Base-by-base conservation (phyloP, 2,888 invertebrate species). In the Proisotoma minuta region DNA sequence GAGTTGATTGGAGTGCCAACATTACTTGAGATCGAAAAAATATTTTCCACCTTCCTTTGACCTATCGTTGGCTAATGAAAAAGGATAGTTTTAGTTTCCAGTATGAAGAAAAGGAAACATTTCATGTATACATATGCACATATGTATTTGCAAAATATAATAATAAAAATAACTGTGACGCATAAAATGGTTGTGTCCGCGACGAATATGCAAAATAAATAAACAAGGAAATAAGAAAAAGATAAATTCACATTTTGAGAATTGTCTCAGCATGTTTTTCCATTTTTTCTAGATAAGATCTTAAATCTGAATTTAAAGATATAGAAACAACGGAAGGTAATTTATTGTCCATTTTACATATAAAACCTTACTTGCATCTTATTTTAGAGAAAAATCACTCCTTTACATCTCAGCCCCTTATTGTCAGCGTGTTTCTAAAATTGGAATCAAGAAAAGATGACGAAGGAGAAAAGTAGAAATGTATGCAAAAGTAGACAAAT, bases 331-430 rank as follows among this genome's bases (percentile, higher is more conserved):
- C 18, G 22, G 23, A 49, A 49, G 23, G 49, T 49, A 49, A 49
- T 49, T 49, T 49, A 49, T 49, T 49, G 49, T 49, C 49, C 49
- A 49, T 49, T 49, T 24, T 23, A 12, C 15, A 10, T 49, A 20
- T 49, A 49, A 49, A 49, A 49, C 22, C 49, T 49, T 49, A 49
- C 23, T 49, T 49, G 49, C 49, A 49, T 49, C 49, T 49, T 24
- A 49, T 49, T 49, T n/a, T 24, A 22, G 23, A 49, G 20, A 47
- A 22, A 43, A 18, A 18, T 43, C 43, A 5, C 43, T 43, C 10
- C 18, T n/a, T n/a, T 15, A n/a, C 26, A 49, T 5, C 49, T 34
- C 8, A 34, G 12, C 34, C 12, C 12, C 12, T 15, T 34, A 34
- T 49, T 23, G 5, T 47, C 47, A 10, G 18, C 26, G 8, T 49